These are phyloP conservation scores for Eubasilissa splendida DNA, from an alignment of 2,888 invertebrate genomes.

Conservation along the genomic window DNA sequence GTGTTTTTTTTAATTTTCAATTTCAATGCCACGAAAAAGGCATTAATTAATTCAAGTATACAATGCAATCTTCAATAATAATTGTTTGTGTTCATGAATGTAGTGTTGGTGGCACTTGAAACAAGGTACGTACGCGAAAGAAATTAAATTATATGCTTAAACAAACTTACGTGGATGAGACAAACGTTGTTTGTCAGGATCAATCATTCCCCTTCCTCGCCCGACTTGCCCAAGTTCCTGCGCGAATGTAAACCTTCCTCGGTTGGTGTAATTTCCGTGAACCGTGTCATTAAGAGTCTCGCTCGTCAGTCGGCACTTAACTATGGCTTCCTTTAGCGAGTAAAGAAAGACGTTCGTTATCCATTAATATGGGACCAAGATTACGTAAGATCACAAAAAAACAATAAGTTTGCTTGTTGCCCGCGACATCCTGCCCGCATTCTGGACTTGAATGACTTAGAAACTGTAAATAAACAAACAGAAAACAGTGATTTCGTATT, in stretches of 20 bases:
- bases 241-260: background rate
- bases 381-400: background rate
- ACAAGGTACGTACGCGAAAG: no score
- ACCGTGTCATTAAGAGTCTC: slow-evolving; percentile 30
- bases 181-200: no score
- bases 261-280: slow-evolving; percentile 7
- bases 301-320: slow-evolving; percentile 29
- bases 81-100: no score
- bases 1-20: no score
- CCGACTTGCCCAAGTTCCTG: no score
- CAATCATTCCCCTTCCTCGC: no score
- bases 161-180: no score
- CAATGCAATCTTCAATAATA: no score
- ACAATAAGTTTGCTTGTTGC: slow-evolving; percentile 5
- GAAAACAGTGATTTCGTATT: background rate
- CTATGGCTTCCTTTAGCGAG: background rate
- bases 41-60: no score
- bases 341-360: background rate
- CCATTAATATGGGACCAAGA: background rate
- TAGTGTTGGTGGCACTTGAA: no score
- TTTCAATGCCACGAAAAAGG: no score
- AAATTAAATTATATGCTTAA: no score
- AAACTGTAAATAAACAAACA: slow-evolving; percentile 3
- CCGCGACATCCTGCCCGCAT: background rate
- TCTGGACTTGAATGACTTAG: background rate